Evolutionary conservation across 2,888 invertebrate genomes (phyloP), one percentile per base, ranked within the genome.

Genomic region (Napeogenes sylphis): DNA sequence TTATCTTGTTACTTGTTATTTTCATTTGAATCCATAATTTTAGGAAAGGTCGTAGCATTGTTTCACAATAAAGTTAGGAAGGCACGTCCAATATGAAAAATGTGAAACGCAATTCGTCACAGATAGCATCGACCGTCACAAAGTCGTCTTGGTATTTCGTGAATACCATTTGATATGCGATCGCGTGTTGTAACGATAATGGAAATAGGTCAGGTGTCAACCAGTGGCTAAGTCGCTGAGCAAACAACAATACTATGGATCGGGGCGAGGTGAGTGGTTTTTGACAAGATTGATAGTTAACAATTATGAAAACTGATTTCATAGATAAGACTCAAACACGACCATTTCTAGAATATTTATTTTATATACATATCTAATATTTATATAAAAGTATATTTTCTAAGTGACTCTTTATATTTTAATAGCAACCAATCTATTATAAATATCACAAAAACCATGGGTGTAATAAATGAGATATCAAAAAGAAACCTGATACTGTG

Each of bases 251-350:
- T 83, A 82, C 80, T 77, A 72, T 71, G 75, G 73, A 70, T 70
- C 73, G 68, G 76, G 81, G 79, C 79, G 80, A 78, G 84, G 82
- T 74, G 86, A 87, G 87, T 85, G 83, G 80, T 84, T 89, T 87
- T 88, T 86, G 80, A 80, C 79, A 84, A 83, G 88, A 89, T 90
- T 86, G 89, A 90, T 90, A 78, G 86, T 75, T 71, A 80, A 80
- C 83, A 83, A 88, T 88, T 87, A 87, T 88, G 87, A 88, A 86
- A 87, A 87, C 87, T 87, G 83, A 85, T 85, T 86, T 82, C 55
- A 61, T 70, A 68, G 68, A 67, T 61, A 64, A 59, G 61, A 47
- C 55, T 60, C 63, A 53, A 57, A 57, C 30, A 51, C 21, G 30
- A 51, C 21, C 42, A 35, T 4, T 42, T 12, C 42, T 56, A 42